phyloP scores from a whole-genome alignment of 2,113 vertebrate species.

The Halichoerus grypus region DNA sequence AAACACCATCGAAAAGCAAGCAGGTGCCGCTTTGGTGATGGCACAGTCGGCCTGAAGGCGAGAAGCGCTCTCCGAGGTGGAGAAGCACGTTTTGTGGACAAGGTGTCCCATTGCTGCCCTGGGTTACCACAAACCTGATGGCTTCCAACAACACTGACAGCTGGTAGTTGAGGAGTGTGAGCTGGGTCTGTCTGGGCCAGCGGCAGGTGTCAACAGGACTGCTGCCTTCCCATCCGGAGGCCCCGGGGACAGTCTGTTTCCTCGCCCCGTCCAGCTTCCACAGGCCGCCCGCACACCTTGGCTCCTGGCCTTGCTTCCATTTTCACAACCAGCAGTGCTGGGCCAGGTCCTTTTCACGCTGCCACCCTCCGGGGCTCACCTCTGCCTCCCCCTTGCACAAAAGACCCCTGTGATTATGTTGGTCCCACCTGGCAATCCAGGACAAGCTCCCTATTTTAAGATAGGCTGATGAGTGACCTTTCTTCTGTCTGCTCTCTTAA shows the following conservation, averaged over 20 bases:
- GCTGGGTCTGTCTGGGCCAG: neutral
- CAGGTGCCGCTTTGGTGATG: neutral
- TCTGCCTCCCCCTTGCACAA: neutral
- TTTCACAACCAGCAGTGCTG: neutral
- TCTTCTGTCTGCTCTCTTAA: neutral
- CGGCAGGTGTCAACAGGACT: neutral
- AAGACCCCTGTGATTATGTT: neutral
- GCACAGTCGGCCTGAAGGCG: neutral
- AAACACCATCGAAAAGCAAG: neutral
- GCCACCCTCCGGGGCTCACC: neutral
- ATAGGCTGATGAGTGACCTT: no score
- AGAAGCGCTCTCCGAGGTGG: neutral
- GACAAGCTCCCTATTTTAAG: neutral
- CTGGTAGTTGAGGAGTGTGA: neutral
- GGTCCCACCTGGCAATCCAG: neutral
- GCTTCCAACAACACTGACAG: neutral
- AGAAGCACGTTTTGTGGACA: neutral
- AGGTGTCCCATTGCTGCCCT: neutral
- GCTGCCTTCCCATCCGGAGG: fast-evolving
- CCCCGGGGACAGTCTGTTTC: neutral
- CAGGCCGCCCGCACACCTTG: neutral
- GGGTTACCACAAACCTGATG: neutral
- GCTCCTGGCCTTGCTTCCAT: no score
- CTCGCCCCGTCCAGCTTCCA: neutral
- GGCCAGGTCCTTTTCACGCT: neutral